These are phyloP conservation scores for Temnothorax longispinosus DNA, from an alignment of 1,140 invertebrate genomes.

Conservation along the genomic window DNA sequence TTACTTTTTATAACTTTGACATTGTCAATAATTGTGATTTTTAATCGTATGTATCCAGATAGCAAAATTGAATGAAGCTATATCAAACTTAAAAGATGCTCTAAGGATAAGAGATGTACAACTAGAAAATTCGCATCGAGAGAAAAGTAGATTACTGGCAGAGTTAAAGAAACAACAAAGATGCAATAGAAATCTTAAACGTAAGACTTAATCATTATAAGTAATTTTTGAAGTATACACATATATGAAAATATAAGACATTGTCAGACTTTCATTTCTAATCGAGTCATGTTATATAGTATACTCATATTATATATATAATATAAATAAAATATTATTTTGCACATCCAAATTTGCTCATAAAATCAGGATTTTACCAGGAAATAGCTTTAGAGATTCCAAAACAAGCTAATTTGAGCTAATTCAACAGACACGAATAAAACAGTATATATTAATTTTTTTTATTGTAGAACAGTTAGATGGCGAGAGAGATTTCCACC, in stretches of 20 bases:
- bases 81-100: conserved; percentile 63
- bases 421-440: neutral
- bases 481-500: conserved; percentile 74
- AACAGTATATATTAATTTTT: conserved; percentile 32
- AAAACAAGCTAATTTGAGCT: neutral
- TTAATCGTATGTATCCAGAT: conserved; percentile 60
- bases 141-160: conserved; percentile 69
- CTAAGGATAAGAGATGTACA: conserved; percentile 70
- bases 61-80: conserved; percentile 60
- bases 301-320: neutral
- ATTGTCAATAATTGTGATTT: conserved; percentile 16
- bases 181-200: conserved; percentile 75
- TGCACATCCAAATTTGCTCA: neutral
- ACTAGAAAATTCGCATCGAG: conserved; percentile 65
- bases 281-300: neutral
- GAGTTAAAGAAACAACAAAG: conserved; percentile 76
- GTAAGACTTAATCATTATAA: conserved; percentile 64
- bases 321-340: conserved; percentile 6
- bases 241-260: neutral
- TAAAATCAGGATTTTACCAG: neutral
- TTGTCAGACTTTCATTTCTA: neutral
- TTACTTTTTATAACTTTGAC: neutral
- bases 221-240: neutral
- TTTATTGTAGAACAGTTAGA: conserved; percentile 79
- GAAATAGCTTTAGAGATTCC: neutral